A percentile compares a stretch with the other conserved stretches of the same genome.
These are phyloP conservation scores for Coracopsis vasa DNA, from an alignment of 2,113 vertebrate species.

Conservation along the genomic window DNA sequence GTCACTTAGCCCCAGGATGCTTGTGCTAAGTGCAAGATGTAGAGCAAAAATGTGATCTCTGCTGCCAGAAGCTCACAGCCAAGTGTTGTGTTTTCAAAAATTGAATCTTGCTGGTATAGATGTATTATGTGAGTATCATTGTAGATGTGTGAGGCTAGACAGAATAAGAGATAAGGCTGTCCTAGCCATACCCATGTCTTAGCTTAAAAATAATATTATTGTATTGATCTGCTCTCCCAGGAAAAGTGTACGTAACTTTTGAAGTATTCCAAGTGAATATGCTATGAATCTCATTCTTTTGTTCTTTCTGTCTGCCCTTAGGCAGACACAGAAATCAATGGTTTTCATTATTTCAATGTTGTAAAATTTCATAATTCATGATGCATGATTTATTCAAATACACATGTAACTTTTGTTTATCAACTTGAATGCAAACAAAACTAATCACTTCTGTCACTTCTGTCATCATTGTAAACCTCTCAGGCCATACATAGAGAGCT, in stretches of 20 bases:
- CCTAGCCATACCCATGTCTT: not conserved
- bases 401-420: constrained; percentile 17
- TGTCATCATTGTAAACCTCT: not conserved
- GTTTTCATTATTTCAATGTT: not conserved
- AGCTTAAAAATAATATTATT: constrained; percentile 26
- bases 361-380: constrained; percentile 48
- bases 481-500: not conserved
- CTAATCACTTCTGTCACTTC: not conserved
- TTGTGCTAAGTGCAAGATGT: constrained; percentile 34
- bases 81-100: constrained; percentile 21
- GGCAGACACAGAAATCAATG: constrained; percentile 55
- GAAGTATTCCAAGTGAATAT: constrained; percentile 5
- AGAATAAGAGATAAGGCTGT: constrained; percentile 3
- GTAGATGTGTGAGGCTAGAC: not conserved
- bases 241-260: constrained; percentile 2
- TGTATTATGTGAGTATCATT: not conserved
- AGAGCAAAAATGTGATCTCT: constrained; percentile 5
- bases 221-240: constrained; percentile 49
- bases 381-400: constrained; percentile 55
- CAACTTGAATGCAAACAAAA: constrained; percentile 9
- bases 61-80: not conserved
- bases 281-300: constrained; percentile 4
- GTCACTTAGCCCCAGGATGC: constrained; percentile 46
- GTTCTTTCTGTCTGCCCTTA: constrained; percentile 45
- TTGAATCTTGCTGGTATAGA: not conserved